These are phyloP conservation scores for Apodemia hepburni DNA, from an alignment of 2,888 invertebrate species.

Conservation along the genomic window DNA sequence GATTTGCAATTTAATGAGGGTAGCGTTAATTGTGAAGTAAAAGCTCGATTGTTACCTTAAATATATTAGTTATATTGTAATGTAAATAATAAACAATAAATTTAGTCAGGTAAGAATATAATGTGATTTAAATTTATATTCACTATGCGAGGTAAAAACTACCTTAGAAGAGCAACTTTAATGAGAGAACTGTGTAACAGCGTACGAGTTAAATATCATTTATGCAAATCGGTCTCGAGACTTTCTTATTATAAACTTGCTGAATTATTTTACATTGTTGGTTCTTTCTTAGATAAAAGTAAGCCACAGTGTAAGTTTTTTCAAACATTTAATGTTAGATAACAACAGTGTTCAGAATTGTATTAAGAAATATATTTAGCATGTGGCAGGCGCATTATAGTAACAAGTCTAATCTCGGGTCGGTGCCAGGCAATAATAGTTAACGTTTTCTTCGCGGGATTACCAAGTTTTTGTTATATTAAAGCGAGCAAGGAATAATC, in stretches of 20 bases:
- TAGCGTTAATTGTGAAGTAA: not conserved
- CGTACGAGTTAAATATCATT: conserved; percentile 15
- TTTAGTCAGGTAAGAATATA: not conserved
- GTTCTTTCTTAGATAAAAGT: conserved; percentile 13
- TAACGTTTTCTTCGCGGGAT: conserved; percentile 20
- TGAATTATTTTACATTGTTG: conserved; percentile 18
- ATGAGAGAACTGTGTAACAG: conserved; percentile 10
- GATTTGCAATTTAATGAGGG: not conserved
- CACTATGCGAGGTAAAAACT: not conserved
- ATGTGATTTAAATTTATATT: not conserved
- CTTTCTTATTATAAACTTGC: conserved; percentile 18
- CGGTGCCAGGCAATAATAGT: conserved; percentile 17
- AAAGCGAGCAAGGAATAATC: conserved; percentile 10
- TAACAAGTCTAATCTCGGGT: conserved; percentile 18
- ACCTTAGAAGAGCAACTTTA: not conserved
- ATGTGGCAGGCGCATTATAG: conserved; percentile 1
- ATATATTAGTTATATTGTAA: no score
- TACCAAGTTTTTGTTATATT: conserved; percentile 19
- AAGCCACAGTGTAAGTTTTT: not conserved
- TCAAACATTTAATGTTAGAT: not conserved
- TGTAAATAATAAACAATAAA: no score
- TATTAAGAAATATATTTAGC: not conserved
- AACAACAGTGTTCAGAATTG: not conserved
- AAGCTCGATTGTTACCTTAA: not conserved
- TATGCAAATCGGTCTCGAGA: conserved; percentile 12